Base-by-base conservation (phyloP, 92 coral and sea anemone species). In the Paramuricea clavata region DNA sequence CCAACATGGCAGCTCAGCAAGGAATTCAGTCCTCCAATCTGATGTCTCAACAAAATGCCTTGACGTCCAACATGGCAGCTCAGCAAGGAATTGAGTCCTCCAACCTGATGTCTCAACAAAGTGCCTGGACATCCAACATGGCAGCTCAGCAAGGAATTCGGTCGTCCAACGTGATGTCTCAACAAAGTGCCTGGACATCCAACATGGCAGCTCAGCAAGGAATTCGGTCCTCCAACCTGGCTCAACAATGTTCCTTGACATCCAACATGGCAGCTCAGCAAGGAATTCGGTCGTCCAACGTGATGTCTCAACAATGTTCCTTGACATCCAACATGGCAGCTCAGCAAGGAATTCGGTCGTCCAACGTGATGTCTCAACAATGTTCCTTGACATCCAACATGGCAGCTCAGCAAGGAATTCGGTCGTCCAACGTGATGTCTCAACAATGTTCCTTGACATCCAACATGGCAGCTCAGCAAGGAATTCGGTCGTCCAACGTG, bases 41-140 rank as follows among this genome's bases (percentile, higher is more conserved):
- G 26, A 25, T 57, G 65, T 57, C 65, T 57, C 65, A 57, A 57
- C 65, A 57, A n/a, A 57, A n/a, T 56, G 23, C 26, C 64, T n/a
- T 56, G 64, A 4, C 64, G 21, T 56, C 64, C 23, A 56, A 56
- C 64, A 56, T 56, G 64, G 1, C 65, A n/a, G 65, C 65, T 57
- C 65, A 57, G 11, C 68, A 60, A 60, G 32, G 68, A 60, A 60
- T 60, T 60, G 31, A 4, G 31, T 28, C 68, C 31, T 21, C 68
- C 30, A 60, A 16, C 6, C 21, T n/a, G 6, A 56, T 56, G 64
- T 56, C 64, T 56, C 64, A 56, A 23, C 64, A 21, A 0, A 56
- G 64, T 56, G 23, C 26, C 64, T n/a, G 8, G 64, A 21, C 64
- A 17, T 56, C 64, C 23, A 56, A 56, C 64, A 56, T 56, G 26